A percentile compares a stretch with the other conserved stretches of the same genome.
Evolutionary conservation across 2,113 vertebrate species (phyloP).

Genomic region (Mixornis gularis): DNA sequence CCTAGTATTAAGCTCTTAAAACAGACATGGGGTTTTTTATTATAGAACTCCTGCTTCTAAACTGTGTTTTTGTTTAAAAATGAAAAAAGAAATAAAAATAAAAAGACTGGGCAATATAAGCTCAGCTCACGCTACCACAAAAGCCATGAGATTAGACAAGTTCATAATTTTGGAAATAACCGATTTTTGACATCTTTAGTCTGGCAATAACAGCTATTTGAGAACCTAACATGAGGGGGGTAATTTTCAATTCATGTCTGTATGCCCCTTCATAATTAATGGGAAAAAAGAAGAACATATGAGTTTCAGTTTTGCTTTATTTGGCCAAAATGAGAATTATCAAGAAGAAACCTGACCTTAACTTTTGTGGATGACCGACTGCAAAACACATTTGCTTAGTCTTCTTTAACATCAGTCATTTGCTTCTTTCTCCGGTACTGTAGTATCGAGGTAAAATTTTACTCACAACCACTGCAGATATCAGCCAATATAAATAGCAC

Average conservation of each 20-base stretch:
- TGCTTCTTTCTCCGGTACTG: neutral
- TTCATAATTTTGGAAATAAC: neutral
- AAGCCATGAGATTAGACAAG: neutral
- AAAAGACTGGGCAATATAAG: neutral
- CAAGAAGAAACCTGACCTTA: neutral
- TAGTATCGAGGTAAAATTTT: neutral
- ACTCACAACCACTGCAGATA: neutral
- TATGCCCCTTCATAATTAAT: neutral
- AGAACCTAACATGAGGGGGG: neutral
- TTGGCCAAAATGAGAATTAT: neutral
- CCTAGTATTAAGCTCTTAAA: neutral
- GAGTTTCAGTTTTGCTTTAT: neutral
- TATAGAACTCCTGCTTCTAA: neutral
- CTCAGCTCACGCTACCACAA: neutral
- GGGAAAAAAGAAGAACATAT: neutral
- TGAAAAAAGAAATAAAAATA: neutral
- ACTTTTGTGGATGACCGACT: neutral
- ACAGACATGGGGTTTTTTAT: accelerated
- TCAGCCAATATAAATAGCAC: neutral
- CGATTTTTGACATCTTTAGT: neutral
- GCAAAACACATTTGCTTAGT: neutral
- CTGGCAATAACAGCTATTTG: neutral
- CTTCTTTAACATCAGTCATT: neutral
- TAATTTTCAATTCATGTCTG: neutral
- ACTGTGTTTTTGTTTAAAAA: neutral